Base-by-base conservation (phyloP, 2,888 invertebrate genomes). In the Colletes collaris region DNA sequence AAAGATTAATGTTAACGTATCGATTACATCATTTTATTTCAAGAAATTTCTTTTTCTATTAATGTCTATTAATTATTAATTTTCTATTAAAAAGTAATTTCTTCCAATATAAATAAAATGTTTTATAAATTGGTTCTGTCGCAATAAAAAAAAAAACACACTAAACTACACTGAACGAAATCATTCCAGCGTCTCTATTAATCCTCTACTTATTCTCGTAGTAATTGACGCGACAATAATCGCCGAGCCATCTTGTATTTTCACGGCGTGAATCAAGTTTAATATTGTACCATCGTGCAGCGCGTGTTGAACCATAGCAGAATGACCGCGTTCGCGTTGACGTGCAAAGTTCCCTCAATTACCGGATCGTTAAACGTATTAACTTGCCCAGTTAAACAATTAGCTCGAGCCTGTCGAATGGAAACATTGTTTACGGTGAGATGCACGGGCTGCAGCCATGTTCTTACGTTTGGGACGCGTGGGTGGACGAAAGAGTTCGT, bases 331-430 rank as follows among this genome's bases (percentile, higher is more conserved):
- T 84, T 76, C 79, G 70, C 82, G 78, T 77, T 53, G 75, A 72
- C 80, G 83, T 86, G 84, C 83, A 86, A 85, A 87, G 79, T 90
- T 86, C 79, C 83, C 81, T 86, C 88, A 89, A 90, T 90, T 90
- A 89, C 83, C 88, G 67, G 76, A 77, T 86, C 82, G 89, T 90
- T 90, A 88, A 89, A 83, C 78, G 79, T 79, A 85, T 85, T 83
- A 86, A 84, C 84, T 74, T 80, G 86, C 74, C 77, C 83, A 87
- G 85, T 87, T 88, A 88, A 87, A 87, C 86, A 89, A 90, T 90
- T 88, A 88, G 84, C 85, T 79, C 79, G 81, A 73, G 58, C 75
- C 75, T 53, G 84, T 71, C 79, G 70, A 69, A 76, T 68, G 70
- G 19, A 72, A 81, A 69, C 65, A 67, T 69, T 77, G 70, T 69